Base-by-base conservation (phyloP, 2,113 vertebrate species). In the Salminus brasiliensis region DNA sequence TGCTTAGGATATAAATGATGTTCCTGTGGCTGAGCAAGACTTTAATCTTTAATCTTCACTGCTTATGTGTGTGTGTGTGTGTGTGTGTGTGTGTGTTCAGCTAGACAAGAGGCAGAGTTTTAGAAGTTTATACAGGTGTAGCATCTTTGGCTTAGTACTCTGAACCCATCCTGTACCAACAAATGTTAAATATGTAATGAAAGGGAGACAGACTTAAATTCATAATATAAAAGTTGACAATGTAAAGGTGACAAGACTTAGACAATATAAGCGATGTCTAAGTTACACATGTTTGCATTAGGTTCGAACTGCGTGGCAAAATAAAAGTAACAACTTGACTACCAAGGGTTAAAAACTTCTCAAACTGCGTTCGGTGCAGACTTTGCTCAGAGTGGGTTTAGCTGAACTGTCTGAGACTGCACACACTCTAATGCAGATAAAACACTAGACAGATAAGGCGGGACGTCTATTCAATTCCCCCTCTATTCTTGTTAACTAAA, bases 1-100 rank as follows among this genome's bases (percentile, higher is more conserved):
- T 45, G 68, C 53, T 84, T 55, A 73, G 53, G 69, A 63, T 67
- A 72, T 80, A 76, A 85, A 80, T 76, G 59, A 80, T 69, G 36
- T 66, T 75, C 63, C 65, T 29, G n/a, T 49, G 77, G 69, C 60
- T 72, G 78, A 73, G 60, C 74, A 29, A 16, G 34, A 66, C 78
- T 73, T 73, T 70, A 80, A 76, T 76, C 80, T 73, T 75, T 73
- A 49, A 68, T 39, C 52, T 79, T 59, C 23, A 69, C 52, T 36
- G 10, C 43, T 45, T 60, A 45, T n/a, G n/a, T n/a, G n/a, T n/a
- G 16, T 57, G 11, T 45, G 36, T 57, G 36, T 45, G 53, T 47
- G 36, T 77, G 41, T 25, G 36, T 65, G 73, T 76, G 57, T 49
- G 41, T 32, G 27, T 55, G 53, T 36, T 52, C 39, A 29, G 13